phyloP scores from a whole-genome alignment of 2,888 invertebrate species.

The Drosophila meridionalis region DNA sequence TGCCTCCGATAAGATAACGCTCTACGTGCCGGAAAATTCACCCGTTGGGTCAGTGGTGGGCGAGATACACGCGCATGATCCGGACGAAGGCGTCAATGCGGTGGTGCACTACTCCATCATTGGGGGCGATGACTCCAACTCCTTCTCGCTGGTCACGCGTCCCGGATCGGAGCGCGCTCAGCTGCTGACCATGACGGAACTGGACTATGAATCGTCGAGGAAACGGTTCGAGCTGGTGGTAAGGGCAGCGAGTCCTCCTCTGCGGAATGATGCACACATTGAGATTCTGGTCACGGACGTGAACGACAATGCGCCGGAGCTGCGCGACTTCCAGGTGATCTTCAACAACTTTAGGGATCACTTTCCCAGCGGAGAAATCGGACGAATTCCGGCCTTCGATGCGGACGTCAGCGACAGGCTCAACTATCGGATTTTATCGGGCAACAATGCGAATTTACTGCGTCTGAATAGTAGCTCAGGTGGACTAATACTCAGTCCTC shows the following conservation, averaged over 20 bases:
- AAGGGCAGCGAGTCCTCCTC: constrained; percentile 94
- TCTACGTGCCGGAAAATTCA: constrained; percentile 98
- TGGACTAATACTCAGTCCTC: constrained; percentile 94
- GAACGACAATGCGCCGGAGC: constrained; percentile 96
- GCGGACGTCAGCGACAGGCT: constrained; percentile 96
- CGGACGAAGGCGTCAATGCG: constrained; percentile 96
- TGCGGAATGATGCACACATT: constrained; percentile 94
- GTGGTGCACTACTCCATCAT: constrained; percentile 97
- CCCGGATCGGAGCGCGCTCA: constrained; percentile 94
- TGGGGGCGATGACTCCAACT: constrained; percentile 95
- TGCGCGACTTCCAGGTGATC: constrained; percentile 96
- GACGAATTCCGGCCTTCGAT: constrained; percentile 96
- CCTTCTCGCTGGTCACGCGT: constrained; percentile 92
- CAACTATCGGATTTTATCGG: constrained; percentile 93
- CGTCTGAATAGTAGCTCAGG: constrained; percentile 93
- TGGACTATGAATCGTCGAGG: constrained; percentile 97
- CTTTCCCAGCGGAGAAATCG: constrained; percentile 96
- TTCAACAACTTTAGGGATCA: constrained; percentile 98
- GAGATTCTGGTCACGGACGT: constrained; percentile 96
- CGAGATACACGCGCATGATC: constrained; percentile 94
- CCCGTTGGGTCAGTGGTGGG: constrained; percentile 97
- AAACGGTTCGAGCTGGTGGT: constrained; percentile 95
- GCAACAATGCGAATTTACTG: constrained; percentile 96
- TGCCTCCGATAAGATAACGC: constrained; percentile 93
- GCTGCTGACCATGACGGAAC: constrained; percentile 93